phyloP scores from a whole-genome alignment of 2,888 invertebrate genomes.

The Aromia moschata region DNA sequence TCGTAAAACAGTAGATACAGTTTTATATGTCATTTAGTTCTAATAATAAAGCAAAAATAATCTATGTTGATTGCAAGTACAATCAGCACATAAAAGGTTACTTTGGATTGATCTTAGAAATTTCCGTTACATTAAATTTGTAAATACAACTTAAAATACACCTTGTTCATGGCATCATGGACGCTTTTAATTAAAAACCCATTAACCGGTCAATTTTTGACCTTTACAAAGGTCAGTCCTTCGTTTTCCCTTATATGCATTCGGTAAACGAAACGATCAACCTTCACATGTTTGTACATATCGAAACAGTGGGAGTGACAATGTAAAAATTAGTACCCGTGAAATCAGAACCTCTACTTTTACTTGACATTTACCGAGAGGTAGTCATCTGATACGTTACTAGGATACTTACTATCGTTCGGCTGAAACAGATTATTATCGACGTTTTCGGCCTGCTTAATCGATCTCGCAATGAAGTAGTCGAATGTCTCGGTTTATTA shows the following conservation, averaged over 20 bases:
- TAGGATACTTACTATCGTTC: neutral
- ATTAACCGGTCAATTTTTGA: neutral
- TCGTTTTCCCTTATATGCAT: constrained; percentile 1
- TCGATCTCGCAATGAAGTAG: no score
- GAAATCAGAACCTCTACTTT: neutral
- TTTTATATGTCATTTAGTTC: no score
- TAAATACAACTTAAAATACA: no score
- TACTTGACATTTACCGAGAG: neutral
- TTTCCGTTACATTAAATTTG: no score
- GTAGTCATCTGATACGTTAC: neutral
- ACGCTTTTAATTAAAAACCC: neutral
- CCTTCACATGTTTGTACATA: neutral
- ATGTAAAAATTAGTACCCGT: neutral
- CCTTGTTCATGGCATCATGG: no score
- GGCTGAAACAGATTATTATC: neutral
- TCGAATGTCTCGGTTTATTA: no score
- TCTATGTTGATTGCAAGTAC: no score
- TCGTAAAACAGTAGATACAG: no score
- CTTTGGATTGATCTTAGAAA: no score
- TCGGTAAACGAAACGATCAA: neutral
- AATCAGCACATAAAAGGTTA: no score
- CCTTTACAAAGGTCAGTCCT: neutral
- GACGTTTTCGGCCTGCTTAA: no score
- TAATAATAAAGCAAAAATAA: no score
- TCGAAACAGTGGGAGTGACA: neutral